phyloP scores from a whole-genome alignment of 2,888 invertebrate genomes.

The Cerceris rybyensis region DNA sequence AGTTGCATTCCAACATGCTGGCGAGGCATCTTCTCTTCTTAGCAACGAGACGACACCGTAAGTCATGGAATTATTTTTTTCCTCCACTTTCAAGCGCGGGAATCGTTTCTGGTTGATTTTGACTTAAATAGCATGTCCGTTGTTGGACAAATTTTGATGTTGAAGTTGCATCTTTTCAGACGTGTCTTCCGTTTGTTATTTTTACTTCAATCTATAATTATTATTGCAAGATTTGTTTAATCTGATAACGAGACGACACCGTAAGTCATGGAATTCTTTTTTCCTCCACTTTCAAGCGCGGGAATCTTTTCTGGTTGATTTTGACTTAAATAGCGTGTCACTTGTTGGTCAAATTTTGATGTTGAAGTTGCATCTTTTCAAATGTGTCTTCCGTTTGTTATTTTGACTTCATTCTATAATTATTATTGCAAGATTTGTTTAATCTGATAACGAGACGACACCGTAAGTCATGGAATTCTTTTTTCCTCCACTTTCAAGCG shows the following conservation, averaged over 20 bases:
- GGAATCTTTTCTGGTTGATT: neutral
- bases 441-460: slow-evolving; percentile 77
- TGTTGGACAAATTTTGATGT: too few relatives aligned
- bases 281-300: neutral
- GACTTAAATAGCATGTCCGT: neutral
- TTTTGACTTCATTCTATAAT: too few relatives aligned
- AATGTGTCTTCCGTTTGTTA: too few relatives aligned
- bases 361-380: too few relatives aligned
- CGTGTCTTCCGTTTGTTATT: too few relatives aligned
- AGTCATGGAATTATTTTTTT: slow-evolving; percentile 61
- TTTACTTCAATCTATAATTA: too few relatives aligned
- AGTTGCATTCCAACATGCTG: slow-evolving; percentile 70
- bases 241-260: slow-evolving; percentile 76
- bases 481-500: neutral
- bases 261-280: slow-evolving; percentile 71
- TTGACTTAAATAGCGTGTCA: neutral
- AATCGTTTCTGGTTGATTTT: neutral
- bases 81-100: neutral
- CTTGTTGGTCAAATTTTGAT: too few relatives aligned
- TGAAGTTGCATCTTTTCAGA: too few relatives aligned
- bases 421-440: too few relatives aligned
- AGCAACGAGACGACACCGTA: slow-evolving; percentile 79
- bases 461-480: slow-evolving; percentile 72
- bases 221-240: too few relatives aligned
- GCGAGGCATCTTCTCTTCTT: slow-evolving; percentile 79